A percentile compares a stretch with the other conserved stretches of the same genome.
These are phyloP conservation scores for Chaetops frenatus DNA, from an alignment of 2,113 vertebrate genomes.

Conservation along the genomic window DNA sequence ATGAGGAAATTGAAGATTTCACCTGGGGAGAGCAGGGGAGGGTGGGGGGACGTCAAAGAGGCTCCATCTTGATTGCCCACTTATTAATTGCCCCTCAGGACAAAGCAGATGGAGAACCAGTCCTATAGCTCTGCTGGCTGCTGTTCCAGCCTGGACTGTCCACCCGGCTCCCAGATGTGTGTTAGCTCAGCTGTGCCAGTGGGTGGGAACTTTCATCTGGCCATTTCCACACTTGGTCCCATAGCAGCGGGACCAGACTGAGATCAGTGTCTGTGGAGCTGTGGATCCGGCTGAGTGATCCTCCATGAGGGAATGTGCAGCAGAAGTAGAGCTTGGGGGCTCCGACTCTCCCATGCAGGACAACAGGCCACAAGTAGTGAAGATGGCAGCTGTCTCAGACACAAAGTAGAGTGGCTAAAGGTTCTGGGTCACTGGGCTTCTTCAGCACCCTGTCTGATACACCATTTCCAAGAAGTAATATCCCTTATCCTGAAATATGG, in stretches of 20 bases:
- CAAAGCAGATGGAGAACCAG: not conserved
- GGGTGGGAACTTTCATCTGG: not conserved
- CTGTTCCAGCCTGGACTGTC: not conserved
- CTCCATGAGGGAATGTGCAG: not conserved
- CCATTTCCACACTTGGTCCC: not conserved
- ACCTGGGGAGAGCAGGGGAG: not conserved
- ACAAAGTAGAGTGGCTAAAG: not conserved
- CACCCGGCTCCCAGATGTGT: not conserved
- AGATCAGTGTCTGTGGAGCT: not conserved
- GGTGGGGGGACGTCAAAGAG: not conserved
- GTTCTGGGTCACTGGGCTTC: not conserved
- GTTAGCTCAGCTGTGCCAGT: not conserved
- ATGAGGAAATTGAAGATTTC: slow-evolving; percentile 46
- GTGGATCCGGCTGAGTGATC: not conserved
- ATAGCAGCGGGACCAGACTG: not conserved
- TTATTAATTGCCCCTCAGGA: not conserved
- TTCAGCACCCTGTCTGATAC: not conserved
- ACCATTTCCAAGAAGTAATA: not conserved
- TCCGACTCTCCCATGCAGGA: not conserved
- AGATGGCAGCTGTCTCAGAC: not conserved
- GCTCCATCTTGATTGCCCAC: not conserved
- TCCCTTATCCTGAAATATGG: not conserved
- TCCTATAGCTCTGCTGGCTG: not conserved
- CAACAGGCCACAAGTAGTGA: fast-evolving
- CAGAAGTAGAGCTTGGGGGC: not conserved